Conservation (phyloP, 2,888 invertebrate genomes). For the Rapana venosa region DNA sequence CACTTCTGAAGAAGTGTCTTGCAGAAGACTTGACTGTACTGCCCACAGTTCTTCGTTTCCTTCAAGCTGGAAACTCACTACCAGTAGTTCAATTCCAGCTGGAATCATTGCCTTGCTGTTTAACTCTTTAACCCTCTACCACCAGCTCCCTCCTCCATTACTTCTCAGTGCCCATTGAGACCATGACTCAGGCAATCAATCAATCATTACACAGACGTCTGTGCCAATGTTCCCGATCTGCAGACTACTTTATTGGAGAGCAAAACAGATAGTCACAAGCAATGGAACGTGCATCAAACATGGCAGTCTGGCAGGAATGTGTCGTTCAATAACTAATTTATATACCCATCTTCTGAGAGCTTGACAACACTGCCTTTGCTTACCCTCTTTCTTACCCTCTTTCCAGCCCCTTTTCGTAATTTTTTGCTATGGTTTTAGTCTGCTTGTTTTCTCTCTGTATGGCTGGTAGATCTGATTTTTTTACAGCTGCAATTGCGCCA, state of each 20-base stretch:
- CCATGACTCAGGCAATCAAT: background rate
- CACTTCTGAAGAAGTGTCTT: no score
- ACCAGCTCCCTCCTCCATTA: no score
- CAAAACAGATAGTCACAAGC: slow-evolving; percentile 27
- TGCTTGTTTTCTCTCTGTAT: background rate
- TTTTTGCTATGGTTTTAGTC: background rate
- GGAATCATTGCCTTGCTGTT: no score
- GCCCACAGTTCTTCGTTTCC: no score
- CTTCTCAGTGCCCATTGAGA: background rate
- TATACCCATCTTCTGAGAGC: background rate
- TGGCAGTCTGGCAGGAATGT: slow-evolving; percentile 32
- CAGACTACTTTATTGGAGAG: background rate
- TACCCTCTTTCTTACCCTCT: no score
- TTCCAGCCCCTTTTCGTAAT: background rate
- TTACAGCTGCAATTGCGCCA: background rate
- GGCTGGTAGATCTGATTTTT: background rate
- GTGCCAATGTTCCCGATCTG: background rate
- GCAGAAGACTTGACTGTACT: no score
- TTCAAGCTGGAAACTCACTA: no score
- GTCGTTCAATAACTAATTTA: slow-evolving; percentile 33
- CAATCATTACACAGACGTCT: slow-evolving; percentile 21
- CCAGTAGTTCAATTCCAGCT: no score
- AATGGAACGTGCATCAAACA: slow-evolving; percentile 39
- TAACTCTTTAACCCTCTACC: no score
- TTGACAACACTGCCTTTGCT: no score